A percentile compares a stretch with the other conserved stretches of the same genome.
These are phyloP conservation scores for Coregonus sp. DNA, from an alignment of 2,797 vertebrate genomes.

Conservation along the genomic window DNA sequence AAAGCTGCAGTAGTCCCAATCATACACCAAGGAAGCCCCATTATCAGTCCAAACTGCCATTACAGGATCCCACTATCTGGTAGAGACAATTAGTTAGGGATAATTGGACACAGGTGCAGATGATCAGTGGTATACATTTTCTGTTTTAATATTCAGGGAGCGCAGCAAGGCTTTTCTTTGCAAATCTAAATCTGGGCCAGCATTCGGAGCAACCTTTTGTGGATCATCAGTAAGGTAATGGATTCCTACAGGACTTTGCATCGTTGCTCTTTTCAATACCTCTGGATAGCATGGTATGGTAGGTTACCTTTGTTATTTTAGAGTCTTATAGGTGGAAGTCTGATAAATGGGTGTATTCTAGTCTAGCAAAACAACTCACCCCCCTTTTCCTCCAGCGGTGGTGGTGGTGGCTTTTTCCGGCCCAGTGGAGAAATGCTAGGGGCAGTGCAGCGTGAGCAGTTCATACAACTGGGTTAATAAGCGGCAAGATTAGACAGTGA, in stretches of 20 bases:
- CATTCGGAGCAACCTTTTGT: too few species aligned
- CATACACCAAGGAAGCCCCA: constrained; percentile 48
- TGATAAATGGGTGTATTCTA: too few species aligned
- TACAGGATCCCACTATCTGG: constrained; percentile 58
- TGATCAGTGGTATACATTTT: constrained; percentile 65
- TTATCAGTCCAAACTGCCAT: constrained; percentile 63
- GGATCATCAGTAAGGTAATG: too few species aligned
- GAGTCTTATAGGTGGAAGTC: too few species aligned
- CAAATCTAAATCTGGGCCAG: too few species aligned
- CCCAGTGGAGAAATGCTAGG: constrained; percentile 62
- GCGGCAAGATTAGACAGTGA: constrained; percentile 65
- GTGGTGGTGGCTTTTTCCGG: constrained; percentile 56
- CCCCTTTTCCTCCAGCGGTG: constrained; percentile 15
- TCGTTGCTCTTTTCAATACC: too few species aligned
- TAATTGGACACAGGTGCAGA: constrained; percentile 77
- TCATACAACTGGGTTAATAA: constrained; percentile 66
- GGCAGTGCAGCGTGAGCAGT: constrained; percentile 71
- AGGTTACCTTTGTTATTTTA: too few species aligned
- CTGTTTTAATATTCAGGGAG: constrained; percentile 59
- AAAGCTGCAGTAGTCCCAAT: constrained; percentile 12
- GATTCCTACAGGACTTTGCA: too few species aligned
- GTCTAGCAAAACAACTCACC: too few species aligned
- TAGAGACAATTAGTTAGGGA: constrained; percentile 67
- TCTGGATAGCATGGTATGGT: too few species aligned
- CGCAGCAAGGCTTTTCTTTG: constrained; percentile 12